These are phyloP conservation scores for Synanceia verrucosa DNA, from an alignment of 2,797 vertebrate species.

Conservation along the genomic window DNA sequence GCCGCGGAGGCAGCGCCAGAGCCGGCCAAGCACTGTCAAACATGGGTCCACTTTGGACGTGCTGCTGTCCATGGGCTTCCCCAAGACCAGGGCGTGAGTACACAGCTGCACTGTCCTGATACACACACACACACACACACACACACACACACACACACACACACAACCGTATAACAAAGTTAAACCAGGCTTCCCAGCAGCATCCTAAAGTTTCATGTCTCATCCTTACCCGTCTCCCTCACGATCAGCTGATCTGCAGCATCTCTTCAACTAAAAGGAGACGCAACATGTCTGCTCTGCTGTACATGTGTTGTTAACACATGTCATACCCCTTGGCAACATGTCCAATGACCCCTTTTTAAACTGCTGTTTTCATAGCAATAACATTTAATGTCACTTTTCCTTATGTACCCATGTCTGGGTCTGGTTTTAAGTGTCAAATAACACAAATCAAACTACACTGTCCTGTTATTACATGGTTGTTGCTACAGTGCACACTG, in stretches of 20 bases:
- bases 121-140: slow-evolving; percentile 14
- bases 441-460: background rate
- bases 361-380: too few species aligned
- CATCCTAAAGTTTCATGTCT: slow-evolving; percentile 27
- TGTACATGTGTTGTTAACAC: background rate
- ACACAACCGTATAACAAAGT: background rate
- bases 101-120: slow-evolving; percentile 28
- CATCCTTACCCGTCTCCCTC: background rate
- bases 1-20: slow-evolving; percentile 90
- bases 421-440: background rate
- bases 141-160: slow-evolving; percentile 10
- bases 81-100: slow-evolving; percentile 96
- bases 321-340: background rate
- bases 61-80: slow-evolving; percentile 96
- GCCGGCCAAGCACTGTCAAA: slow-evolving; percentile 88
- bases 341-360: background rate
- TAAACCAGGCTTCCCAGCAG: slow-evolving; percentile 12
- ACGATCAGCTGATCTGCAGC: slow-evolving; percentile 20
- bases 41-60: slow-evolving; percentile 93
- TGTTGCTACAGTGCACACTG: background rate
- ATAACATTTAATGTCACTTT: too few species aligned
- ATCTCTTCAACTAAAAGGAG: slow-evolving; percentile 17
- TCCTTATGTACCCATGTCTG: too few species aligned
- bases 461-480: background rate
- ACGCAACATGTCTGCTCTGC: background rate